Evolutionary conservation across 2,113 vertebrate genomes (phyloP), one percentile per base, ranked within the genome.

Genomic region (Nanger granti): DNA sequence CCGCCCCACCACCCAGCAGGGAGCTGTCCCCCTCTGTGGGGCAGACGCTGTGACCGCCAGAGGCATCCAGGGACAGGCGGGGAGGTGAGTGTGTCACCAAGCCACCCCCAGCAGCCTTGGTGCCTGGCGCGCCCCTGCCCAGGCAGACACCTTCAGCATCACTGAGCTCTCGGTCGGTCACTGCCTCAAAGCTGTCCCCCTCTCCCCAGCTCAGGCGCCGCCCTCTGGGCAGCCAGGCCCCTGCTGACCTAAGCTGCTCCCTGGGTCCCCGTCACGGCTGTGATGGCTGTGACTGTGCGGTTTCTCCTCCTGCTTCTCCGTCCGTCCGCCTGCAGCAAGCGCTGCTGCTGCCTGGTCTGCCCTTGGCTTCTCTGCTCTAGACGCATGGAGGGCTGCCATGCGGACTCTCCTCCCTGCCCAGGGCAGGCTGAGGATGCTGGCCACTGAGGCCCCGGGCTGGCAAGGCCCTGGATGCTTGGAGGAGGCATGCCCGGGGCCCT

Each of bases 211-310:
- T 80, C 3, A 3, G 64, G 37, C 0, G 0, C 41, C 4, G 0
- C 64, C 9, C 15, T 44, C 64, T 1, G 20, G 41, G 52, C 8
- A 44, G 34, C 28, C 1, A 1, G 4, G 37, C 8, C 87, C 37
- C 59, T 1, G 69, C 24, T 4, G 4, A 4, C 82, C 3, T 7
- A 0, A 7, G 64, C 31, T 12, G 1, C 18, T 5, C 52, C 80
- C 5, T 12, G 7, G 13, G 9, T 9, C 4, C 66, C 34, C 1
- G 0, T 10, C 3, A 0, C 0, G 2, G 22, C 31, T 37, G 1
- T 0, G 8, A 0, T 0, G 2, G 22, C 31, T 37, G 1, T 0
- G 8, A 15, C 0, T 2, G 24, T 0, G 31, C 2, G 3, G 10
- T 6, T 24, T 47, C 54, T 37, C 3, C 2, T 4, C 60, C 52